Evolutionary conservation across 2,113 vertebrate species (phyloP), one percentile per base, ranked within the genome.

Genomic region (Campylomormyrus numenius): DNA sequence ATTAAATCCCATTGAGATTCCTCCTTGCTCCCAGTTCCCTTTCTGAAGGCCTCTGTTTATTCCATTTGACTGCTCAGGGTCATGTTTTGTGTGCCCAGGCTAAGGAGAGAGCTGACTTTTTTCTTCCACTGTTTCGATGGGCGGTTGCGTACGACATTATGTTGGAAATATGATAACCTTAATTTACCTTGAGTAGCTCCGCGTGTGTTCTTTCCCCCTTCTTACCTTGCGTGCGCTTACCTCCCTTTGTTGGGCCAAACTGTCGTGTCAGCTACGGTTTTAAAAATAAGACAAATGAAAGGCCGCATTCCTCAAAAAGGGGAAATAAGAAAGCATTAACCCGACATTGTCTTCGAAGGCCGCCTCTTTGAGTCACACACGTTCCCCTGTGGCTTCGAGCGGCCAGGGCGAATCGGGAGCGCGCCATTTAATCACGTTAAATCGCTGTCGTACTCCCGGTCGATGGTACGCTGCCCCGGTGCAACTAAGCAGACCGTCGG

Each of bases 111-210:
- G 42, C 35, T 91, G 90, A 90, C 90, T 87, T 90, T 88, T 87
- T 91, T 84, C 46, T 42, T 62, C 46, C 50, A 8, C 35, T 50
- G n/a, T 66, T 88, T 48, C 87, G 87, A 90, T 48, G 88, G 66
- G 88, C 90, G 53, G 53, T 49, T 46, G 87, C 58, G 87, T 89
- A 90, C 83, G 85, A 88, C 62, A 91, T 91, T 85, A 77, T 90
- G 35, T 83, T 27, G 86, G 85, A 53, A 90, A 90, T 91, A 93
- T 91, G 91, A 94, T 93, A 90, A 94, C 94, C 86, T 90, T 94
- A 93, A 94, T 94, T 94, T 92, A 91, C 92, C 85, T 92, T 87
- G 92, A 93, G 94, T 93, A 93, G 94, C 93, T 93, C 90, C 89
- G 91, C n/a, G 50, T 90, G 90, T 92, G 89, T 91, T 92, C 58